phyloP scores from a whole-genome alignment of 2,888 invertebrate species.

The Eutolmus rufibarbis region DNA sequence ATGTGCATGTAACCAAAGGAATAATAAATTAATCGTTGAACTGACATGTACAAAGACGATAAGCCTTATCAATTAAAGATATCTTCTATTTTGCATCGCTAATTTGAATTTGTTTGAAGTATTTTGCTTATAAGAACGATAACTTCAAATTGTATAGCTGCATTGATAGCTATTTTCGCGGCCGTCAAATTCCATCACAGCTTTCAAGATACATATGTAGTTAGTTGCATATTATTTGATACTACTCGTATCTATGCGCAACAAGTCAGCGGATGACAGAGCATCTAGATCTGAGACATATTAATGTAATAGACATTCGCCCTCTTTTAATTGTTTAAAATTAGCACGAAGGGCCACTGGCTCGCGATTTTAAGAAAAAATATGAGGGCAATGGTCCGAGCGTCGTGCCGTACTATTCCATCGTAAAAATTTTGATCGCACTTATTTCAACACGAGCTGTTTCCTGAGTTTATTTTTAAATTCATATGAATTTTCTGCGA shows the following conservation, averaged over 20 bases:
- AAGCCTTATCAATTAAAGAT: neutral
- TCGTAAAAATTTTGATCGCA: neutral
- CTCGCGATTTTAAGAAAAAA: neutral
- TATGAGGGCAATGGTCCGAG: constrained; percentile 18
- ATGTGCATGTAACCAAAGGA: no score
- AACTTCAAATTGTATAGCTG: neutral
- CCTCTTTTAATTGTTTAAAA: neutral
- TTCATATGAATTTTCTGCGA: neutral
- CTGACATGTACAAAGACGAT: neutral
- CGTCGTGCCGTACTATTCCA: neutral
- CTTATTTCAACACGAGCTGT: neutral
- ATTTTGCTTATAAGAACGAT: neutral
- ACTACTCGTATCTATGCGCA: neutral
- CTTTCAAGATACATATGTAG: neutral
- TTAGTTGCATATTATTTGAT: neutral
- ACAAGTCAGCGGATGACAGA: neutral
- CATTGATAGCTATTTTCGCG: neutral
- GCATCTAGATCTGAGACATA: neutral
- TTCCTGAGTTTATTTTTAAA: constrained; percentile 36
- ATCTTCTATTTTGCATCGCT: neutral
- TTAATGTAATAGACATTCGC: neutral
- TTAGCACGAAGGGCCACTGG: neutral
- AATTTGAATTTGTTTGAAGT: neutral
- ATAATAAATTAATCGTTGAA: neutral
- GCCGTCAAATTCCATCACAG: neutral